Conservation (phyloP, 2,888 invertebrate species). For the Listrodromus nycthemerus region DNA sequence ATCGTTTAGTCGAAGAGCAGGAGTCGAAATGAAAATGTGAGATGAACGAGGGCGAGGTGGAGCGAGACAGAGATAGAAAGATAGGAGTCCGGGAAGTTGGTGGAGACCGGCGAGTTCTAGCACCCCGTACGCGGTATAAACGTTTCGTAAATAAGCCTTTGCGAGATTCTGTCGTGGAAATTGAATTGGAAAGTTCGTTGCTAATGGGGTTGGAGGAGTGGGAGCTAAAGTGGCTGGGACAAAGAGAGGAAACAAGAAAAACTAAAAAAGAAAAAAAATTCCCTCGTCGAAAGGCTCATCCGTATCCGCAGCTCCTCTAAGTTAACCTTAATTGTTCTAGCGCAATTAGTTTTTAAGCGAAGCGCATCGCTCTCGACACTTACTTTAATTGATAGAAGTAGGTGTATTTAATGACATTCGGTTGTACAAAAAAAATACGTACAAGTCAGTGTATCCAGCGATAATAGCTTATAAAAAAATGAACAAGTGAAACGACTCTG, state of each 20-base stretch:
- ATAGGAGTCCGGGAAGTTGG: slow-evolving; percentile 23
- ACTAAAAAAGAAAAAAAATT: slow-evolving; percentile 30
- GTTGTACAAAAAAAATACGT: too few relatives aligned
- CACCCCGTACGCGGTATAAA: slow-evolving; percentile 68
- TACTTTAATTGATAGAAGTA: too few relatives aligned
- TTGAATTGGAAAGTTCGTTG: slow-evolving; percentile 78
- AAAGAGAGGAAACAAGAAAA: slow-evolving; percentile 38
- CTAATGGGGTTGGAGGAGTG: slow-evolving; percentile 53
- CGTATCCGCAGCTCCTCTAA: not conserved
- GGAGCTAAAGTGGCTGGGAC: slow-evolving; percentile 44
- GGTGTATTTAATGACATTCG: too few relatives aligned
- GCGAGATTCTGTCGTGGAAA: slow-evolving; percentile 74
- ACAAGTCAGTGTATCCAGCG: too few relatives aligned
- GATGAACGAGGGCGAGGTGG: slow-evolving; percentile 13
- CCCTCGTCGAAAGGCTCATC: not conserved
- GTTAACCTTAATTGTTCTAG: slow-evolving; percentile 29
- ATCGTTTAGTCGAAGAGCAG: slow-evolving; percentile 35
- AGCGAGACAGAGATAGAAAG: slow-evolving; percentile 14
- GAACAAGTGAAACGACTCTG: not conserved
- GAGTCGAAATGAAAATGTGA: slow-evolving; percentile 39
- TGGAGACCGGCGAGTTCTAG: slow-evolving; percentile 41
- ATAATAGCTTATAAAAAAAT: too few relatives aligned
- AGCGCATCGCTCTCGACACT: not conserved
- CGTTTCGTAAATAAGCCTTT: slow-evolving; percentile 80
- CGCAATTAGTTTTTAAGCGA: slow-evolving; percentile 10